Evolutionary conservation across 2,113 vertebrate genomes (phyloP), one percentile per base, ranked within the genome.

Genomic region (Pomatostomus ruficeps): DNA sequence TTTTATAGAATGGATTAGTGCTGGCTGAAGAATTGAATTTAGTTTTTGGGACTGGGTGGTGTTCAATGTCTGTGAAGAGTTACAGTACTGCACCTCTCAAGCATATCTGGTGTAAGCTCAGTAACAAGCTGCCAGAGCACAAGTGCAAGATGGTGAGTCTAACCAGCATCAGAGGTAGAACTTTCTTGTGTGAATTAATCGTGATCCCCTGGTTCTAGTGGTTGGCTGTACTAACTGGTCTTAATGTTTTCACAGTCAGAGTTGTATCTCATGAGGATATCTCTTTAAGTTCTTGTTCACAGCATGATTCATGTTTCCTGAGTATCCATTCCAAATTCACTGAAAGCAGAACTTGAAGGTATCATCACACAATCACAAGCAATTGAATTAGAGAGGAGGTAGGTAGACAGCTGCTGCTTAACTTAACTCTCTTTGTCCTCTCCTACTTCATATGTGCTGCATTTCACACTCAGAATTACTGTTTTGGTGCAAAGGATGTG

Each of bases 261-360:
- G 28, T 48, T 93, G 23, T 52, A 45, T 57, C 94, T 91, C 28
- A 33, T 49, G 14, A 83, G 20, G 24, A 9, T 88, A 17, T 62
- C 14, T 76, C n/a, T n/a, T 45, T n/a, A 66, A 40, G 26, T 79
- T 85, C 48, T 68, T 59, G 19, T 49, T 78, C 79, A 46, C 12
- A 1, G 43, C 1, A 0, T 40, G 65, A 59, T 74, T 71, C 77
- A 12, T 67, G 48, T 67, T 93, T 81, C 61, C 28, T 48, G 40
- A 71, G 55, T 91, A 86, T 71, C 46, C 7, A 22, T 84, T 93
- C 70, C 40, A 51, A 81, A 92, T 67, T 74, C 14, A 85, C 6
- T 45, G 66, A 85, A 91, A 94, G 77, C 84, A 71, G 31, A 36
- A 21, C 31, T 91, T 92, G 8, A 63, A 19, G 40, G 26, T 88